Conservation (phyloP, 2,113 vertebrate species). For the Struthio camelus region DNA sequence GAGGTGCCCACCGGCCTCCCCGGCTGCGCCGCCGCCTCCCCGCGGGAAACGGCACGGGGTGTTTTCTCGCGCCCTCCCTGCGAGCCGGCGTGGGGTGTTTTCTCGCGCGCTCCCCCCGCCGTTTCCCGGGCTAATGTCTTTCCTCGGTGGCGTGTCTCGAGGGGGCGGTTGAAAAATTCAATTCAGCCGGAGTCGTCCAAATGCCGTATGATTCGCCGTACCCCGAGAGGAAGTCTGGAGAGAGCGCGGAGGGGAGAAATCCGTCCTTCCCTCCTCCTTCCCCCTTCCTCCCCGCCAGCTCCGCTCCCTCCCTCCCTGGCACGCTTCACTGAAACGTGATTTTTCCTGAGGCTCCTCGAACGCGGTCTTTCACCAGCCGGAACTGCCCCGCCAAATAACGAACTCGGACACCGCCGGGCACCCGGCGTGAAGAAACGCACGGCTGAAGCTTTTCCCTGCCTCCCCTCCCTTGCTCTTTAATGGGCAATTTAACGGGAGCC, state of each 20-base stretch:
- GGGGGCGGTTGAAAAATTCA: constrained; percentile 40
- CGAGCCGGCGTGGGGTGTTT: rapidly evolving
- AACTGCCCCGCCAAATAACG: not conserved
- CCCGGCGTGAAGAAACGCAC: not conserved
- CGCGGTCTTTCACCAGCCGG: not conserved
- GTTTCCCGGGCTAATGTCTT: not conserved
- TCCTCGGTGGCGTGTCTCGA: not conserved
- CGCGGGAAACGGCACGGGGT: too few relatives aligned
- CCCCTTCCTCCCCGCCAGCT: not conserved
- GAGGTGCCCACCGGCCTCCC: not conserved
- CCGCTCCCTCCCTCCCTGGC: not conserved
- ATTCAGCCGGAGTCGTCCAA: not conserved
- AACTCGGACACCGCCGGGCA: not conserved
- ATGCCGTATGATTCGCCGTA: not conserved
- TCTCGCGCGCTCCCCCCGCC: not conserved
- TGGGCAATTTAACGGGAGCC: not conserved
- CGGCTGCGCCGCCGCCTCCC: not conserved
- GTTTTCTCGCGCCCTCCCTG: not conserved
- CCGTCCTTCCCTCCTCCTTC: not conserved
- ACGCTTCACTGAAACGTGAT: not conserved
- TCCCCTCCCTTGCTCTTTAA: not conserved
- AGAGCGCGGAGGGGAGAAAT: rapidly evolving
- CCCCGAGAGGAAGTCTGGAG: not conserved
- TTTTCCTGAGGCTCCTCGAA: not conserved
- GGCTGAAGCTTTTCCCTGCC: not conserved